Evolutionary conservation across 2,888 invertebrate genomes (phyloP), one percentile per base, ranked within the genome.

Genomic region (Sipha maydis): DNA sequence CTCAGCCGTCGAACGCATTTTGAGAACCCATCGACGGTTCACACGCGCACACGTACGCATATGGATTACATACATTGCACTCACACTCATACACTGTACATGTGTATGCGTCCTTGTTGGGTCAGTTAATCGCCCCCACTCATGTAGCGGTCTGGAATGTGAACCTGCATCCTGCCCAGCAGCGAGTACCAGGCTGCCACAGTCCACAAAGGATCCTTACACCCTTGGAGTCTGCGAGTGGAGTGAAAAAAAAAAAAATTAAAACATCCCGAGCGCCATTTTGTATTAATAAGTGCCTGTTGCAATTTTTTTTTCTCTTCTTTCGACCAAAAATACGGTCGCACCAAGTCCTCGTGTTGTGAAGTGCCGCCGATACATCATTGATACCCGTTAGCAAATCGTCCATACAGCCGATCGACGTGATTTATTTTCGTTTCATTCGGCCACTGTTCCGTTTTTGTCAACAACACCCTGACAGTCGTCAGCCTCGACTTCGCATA

Each of bases 41-140:
- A 14, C 48, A 48, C 38, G 38, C 80, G n/a, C 67, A 14, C 48
- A 14, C 48, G 48, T 48, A 48, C 48, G 48, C 48, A 9, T 48
- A 48, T 14, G 48, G 48, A 11, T 48, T 48, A 14, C 14, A 48
- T 14, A 48, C 48, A 14, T 14, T 31, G 25, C 7, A 31, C 21
- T n/a, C 67, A 25, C n/a, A 48, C 67, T 14, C 48, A 14, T 48
- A 14, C 54, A 31, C 56, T 0, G 31, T 56, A 48, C 11, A n/a
- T 48, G 78, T 78, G 31, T 80, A 34, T 61, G 76, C 76, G 76
- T 75, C 84, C 84, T 73, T 75, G 84, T 73, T 84, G 84, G 73
- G 84, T 84, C 84, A 76, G 83, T 82, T 84, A 61, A 73, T 76
- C 61, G 73, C 61, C 61, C 61, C 76, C 84, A 61, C 84, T 61